Percentiles rank a stretch among this genome's conserved stretches.
phyloP scores from a whole-genome alignment of 2,113 vertebrate species.

The Bubo scandiacus region DNA sequence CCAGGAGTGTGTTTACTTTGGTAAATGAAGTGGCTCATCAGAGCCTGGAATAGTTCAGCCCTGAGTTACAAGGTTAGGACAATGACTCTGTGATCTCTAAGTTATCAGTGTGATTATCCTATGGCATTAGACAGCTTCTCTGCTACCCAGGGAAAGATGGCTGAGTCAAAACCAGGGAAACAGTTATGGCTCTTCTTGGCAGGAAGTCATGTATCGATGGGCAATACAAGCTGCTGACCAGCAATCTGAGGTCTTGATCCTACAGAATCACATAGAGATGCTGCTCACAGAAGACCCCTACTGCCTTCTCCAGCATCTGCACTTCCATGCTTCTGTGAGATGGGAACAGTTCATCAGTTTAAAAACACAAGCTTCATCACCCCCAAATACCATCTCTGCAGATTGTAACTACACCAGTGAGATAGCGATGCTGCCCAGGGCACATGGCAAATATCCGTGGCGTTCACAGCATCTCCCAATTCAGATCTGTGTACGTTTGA shows the following conservation, averaged over 20 bases:
- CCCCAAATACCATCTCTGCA: neutral
- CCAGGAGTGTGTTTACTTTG: neutral
- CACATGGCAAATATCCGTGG: neutral
- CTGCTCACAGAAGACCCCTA: neutral
- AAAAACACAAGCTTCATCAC: neutral
- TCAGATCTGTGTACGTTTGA: neutral
- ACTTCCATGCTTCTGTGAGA: neutral
- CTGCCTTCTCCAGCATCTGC: neutral
- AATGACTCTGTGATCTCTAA: neutral
- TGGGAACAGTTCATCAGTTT: neutral
- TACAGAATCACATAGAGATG: neutral
- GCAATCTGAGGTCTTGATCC: neutral
- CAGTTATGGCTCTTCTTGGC: neutral
- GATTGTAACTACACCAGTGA: neutral
- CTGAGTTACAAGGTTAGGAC: neutral
- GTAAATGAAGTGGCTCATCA: neutral
- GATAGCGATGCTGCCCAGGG: neutral
- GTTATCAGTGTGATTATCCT: neutral
- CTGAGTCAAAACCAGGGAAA: neutral
- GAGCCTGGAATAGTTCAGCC: neutral
- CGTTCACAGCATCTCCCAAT: neutral
- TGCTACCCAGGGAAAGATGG: neutral
- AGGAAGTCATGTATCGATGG: neutral
- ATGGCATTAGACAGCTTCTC: neutral
- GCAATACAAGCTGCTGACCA: neutral